Conservation (phyloP, 2,113 vertebrate species). For the Geococcyx californianus region DNA sequence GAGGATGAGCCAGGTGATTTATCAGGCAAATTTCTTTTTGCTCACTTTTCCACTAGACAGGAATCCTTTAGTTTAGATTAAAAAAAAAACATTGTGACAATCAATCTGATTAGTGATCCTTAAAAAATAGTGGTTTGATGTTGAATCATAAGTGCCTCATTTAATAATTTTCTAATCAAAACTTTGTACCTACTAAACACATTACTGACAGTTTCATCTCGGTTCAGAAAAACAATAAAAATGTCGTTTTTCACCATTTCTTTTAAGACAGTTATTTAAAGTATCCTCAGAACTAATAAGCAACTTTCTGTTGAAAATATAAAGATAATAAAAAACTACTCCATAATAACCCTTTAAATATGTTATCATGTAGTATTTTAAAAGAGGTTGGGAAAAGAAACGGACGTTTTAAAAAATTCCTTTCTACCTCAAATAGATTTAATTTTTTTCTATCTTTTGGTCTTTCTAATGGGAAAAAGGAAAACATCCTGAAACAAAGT, state of each 20-base stretch:
- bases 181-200: background rate
- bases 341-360: background rate
- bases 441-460: background rate
- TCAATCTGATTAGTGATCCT: background rate
- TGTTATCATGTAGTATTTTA: background rate
- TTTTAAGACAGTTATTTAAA: background rate
- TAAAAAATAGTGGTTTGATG: background rate
- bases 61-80: background rate
- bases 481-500: background rate
- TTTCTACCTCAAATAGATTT: background rate
- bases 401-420: rapidly evolving
- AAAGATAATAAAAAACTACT: background rate
- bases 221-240: background rate
- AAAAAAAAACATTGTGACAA: background rate
- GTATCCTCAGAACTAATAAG: background rate
- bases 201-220: background rate
- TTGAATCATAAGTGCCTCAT: background rate
- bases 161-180: background rate
- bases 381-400: background rate
- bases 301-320: background rate
- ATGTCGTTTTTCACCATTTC: background rate
- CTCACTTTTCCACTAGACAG: background rate
- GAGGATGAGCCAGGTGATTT: background rate
- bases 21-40: background rate
- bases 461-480: background rate